Evolutionary conservation across 2,797 vertebrate genomes (phyloP), one percentile per base, ranked within the genome.

Genomic region (Chelonia mydas): DNA sequence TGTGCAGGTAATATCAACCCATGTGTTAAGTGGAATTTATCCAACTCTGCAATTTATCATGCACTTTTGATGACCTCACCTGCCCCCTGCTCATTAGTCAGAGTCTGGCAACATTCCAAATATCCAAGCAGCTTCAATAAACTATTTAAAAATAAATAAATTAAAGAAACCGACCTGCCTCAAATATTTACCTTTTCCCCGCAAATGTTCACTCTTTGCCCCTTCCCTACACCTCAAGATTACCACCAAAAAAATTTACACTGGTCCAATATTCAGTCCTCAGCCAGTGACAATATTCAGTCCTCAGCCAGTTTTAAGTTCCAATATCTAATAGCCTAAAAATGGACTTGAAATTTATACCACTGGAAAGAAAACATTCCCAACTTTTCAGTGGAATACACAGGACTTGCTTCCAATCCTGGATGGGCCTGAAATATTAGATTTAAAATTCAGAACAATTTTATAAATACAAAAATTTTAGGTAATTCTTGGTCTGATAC

Each of bases 361-460:
- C 59, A 89, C 28, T 72, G 88, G 47, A 74, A 93, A 0, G 1
- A 51, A 90, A 28, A 41, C 16, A 86, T 13, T 89, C 61, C 55
- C 68, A 80, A 74, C 41, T 83, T 82, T 87, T 59, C 76, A 93
- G 33, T 31, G 65, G 54, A 65, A 84, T 12, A 84, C 81, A 77
- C 45, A 87, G 81, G 13, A 93, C 16, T 90, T 96, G 84, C 84
- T 90, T 91, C 85, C 59, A 90, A 59, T 57, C 85, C 81, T 54
- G 19, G 68, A 91, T 94, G 61, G 81, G 31, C 51, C 83, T 25
- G 55, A 90, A 83, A 89, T 28, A 83, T 5, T 4, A 72, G 88
- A 90, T 96, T 94, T 91, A 45, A 87, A 93, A 81, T 76, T 90
- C 61, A 80, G 93, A 80, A 90, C 84, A 84, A 77, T 51, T n/a